Evolutionary conservation across 1,140 invertebrate species (phyloP), one percentile per base, ranked within the genome.

Genomic region (Calephelis nemesis): DNA sequence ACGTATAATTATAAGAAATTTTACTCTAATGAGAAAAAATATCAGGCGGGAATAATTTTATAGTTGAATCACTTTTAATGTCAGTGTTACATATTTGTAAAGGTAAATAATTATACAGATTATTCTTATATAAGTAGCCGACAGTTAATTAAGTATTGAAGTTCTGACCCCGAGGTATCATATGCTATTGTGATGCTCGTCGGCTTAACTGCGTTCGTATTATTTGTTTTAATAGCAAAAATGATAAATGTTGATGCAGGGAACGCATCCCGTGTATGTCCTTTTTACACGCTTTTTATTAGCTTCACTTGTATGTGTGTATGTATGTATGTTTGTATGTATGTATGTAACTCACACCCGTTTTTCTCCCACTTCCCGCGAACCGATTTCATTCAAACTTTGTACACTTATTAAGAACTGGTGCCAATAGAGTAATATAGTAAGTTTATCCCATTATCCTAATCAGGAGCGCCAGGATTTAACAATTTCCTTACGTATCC

Each of bases 171-270:
- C 69, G 72, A 84, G 83, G 83, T 87, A 89, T 88, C 85, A 88
- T 91, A 89, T 84, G 81, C 85, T 90, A 85, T 91, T 91, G 86
- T 88, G 78, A 82, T 79, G 75, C 82, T 82, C 80, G 78, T 83
- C 79, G 78, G 75, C 74, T 85, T 86, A 88, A 83, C 80, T 83
- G 85, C 87, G 81, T 79, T 84, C 75, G 74, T 81, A 87, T 90
- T 87, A 84, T 80, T 81, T 76, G 72, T 83, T 81, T 89, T 91
- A 90, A 91, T 88, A 84, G 88, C 85, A 79, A 85, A 91, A 90
- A 91, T 90, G 87, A 88, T 90, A 88, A 90, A 90, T 91, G 85
- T 73, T 74, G 74, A 84, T 79, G 73, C 76, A 68, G 82, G 81
- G 85, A 88, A 79, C 50, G 72, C 60, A 74, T 81, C 73, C 74